Evolutionary conservation across 2,797 vertebrate genomes (phyloP).

Genomic region (Ataeniobius toweri): DNA sequence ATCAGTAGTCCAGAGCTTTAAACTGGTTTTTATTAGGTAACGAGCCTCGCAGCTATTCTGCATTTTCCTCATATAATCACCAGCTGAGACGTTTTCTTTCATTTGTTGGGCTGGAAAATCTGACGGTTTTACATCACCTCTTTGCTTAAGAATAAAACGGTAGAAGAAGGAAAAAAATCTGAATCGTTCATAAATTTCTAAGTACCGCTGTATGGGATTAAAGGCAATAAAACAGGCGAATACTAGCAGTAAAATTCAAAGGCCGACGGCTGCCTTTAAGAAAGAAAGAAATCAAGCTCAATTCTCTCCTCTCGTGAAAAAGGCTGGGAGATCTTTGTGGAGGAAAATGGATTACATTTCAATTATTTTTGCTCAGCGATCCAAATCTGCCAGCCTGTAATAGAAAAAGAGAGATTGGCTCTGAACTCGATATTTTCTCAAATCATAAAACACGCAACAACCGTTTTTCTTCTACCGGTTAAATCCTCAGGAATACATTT

Average conservation of each 20-base stretch:
- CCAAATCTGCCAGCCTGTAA: conserved; percentile 49
- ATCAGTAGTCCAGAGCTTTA: not conserved
- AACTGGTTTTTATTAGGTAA: conserved; percentile 4
- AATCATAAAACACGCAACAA: conserved; percentile 2
- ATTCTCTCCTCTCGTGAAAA: conserved; percentile 38
- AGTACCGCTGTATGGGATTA: not conserved
- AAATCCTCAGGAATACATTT: not conserved
- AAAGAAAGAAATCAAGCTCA: conserved; percentile 40
- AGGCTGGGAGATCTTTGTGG: conserved; percentile 22
- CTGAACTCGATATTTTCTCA: conserved; percentile 27
- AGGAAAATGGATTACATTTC: conserved; percentile 58
- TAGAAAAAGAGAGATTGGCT: conserved; percentile 41
- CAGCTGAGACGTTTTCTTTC: not conserved
- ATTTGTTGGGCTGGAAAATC: not conserved
- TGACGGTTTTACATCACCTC: not conserved
- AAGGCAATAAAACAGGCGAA: conserved; percentile 6
- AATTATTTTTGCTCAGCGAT: conserved; percentile 63
- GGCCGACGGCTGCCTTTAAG: conserved; percentile 6
- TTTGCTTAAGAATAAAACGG: not conserved
- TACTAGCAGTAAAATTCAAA: conserved; percentile 7
- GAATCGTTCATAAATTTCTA: conserved; percentile 3
- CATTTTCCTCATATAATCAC: not conserved
- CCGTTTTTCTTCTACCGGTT: conserved; percentile 1
- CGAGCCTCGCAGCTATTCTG: not conserved
- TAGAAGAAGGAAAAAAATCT: not conserved